Conservation (phyloP, 53 echinoderm and acorn worm species). For the Hippasteria phrygiana region DNA sequence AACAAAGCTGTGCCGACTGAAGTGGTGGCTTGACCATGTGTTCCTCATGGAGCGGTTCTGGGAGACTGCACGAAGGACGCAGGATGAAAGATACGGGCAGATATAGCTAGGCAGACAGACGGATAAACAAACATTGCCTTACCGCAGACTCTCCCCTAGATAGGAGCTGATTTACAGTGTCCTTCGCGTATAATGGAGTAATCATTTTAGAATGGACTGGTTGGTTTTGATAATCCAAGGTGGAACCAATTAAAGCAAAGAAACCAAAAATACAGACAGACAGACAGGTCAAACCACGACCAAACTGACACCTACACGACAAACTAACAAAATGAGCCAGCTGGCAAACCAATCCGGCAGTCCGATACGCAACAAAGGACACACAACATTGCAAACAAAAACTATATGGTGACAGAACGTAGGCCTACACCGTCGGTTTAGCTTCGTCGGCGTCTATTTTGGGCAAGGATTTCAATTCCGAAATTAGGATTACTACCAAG, state of each 20-base stretch:
- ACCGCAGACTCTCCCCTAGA: neutral
- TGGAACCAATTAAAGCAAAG: no score
- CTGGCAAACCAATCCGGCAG: no score
- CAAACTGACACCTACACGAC: neutral
- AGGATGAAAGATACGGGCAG: constrained; percentile 11
- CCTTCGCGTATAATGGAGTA: neutral
- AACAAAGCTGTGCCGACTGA: neutral
- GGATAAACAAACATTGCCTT: constrained; percentile 14
- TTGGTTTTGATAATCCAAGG: neutral
- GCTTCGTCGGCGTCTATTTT: no score
- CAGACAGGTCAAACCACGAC: constrained; percentile 8
- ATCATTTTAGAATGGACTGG: neutral
- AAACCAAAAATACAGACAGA: neutral
- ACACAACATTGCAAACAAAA: no score
- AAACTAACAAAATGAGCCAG: neutral
- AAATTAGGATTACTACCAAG: no score
- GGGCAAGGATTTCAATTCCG: no score
- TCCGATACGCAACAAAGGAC: no score
- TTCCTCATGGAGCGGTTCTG: neutral
- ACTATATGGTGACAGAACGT: no score
- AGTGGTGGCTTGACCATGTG: constrained; percentile 7
- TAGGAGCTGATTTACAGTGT: neutral
- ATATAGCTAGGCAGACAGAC: neutral
- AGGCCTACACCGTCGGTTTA: no score
- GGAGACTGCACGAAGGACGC: neutral